Percentiles rank a stretch among this genome's conserved stretches.
Evolutionary conservation across 2,797 vertebrate genomes (phyloP).

Genomic region (Chelmon rostratus): DNA sequence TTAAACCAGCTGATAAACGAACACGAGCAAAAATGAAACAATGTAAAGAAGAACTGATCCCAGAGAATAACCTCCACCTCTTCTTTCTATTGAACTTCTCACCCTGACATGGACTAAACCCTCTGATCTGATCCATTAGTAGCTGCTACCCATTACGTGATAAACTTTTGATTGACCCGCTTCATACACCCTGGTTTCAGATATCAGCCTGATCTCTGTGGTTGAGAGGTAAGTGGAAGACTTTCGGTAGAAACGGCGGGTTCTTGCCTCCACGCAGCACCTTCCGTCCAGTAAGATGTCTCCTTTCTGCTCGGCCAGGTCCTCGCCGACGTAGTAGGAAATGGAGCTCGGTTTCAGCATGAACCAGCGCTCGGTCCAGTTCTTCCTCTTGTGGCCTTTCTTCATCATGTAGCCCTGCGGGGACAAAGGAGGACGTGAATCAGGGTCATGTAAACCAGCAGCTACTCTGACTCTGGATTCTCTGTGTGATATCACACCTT

Average conservation of each 20-base stretch:
- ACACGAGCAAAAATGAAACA: background rate
- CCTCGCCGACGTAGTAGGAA: slow-evolving; percentile 94
- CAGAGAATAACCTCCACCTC: background rate
- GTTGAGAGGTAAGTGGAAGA: too few species aligned
- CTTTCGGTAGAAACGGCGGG: too few species aligned
- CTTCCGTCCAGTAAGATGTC: slow-evolving; percentile 91
- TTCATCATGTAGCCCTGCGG: slow-evolving; percentile 97
- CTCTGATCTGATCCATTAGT: background rate
- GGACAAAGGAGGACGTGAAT: background rate
- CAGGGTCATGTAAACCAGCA: background rate
- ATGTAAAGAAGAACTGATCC: too few species aligned
- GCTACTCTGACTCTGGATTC: background rate
- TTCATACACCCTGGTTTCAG: too few species aligned
- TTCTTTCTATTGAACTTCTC: background rate
- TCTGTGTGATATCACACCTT: background rate
- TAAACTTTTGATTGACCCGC: too few species aligned
- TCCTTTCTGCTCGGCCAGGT: slow-evolving; percentile 95
- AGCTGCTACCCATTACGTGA: too few species aligned
- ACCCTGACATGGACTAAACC: background rate
- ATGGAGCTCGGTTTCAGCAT: slow-evolving; percentile 91
- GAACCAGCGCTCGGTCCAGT: slow-evolving; percentile 99
- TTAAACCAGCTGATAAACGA: background rate
- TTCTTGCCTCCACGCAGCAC: slow-evolving; percentile 92
- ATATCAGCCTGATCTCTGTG: too few species aligned
- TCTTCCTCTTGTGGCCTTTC: slow-evolving; percentile 97